These are phyloP conservation scores for Menidia menidia DNA, from an alignment of 2,797 vertebrate genomes.

Conservation along the genomic window DNA sequence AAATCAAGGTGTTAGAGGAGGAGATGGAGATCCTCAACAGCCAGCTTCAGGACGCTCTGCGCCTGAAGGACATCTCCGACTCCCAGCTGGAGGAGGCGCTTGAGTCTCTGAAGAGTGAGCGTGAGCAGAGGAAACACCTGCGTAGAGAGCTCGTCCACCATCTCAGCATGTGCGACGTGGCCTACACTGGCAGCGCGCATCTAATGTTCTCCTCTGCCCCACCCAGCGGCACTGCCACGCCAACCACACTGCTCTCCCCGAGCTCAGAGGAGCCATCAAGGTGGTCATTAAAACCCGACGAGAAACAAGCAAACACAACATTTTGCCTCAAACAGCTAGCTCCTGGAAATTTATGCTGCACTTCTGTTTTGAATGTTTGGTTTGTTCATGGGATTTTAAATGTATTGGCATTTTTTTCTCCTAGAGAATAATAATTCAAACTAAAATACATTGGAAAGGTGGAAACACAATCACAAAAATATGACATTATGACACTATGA, in stretches of 20 bases:
- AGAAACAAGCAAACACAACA: too few relatives aligned
- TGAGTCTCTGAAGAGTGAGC: slow-evolving; percentile 92
- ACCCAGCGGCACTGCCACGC: slow-evolving; percentile 84
- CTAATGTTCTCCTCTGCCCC: slow-evolving; percentile 89
- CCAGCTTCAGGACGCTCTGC: slow-evolving; percentile 92
- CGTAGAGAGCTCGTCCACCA: slow-evolving; percentile 94
- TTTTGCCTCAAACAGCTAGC: too few relatives aligned
- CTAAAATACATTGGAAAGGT: too few relatives aligned
- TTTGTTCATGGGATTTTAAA: too few relatives aligned
- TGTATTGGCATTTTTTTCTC: too few relatives aligned
- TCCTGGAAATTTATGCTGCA: too few relatives aligned
- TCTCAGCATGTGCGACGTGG: slow-evolving; percentile 90
- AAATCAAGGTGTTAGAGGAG: slow-evolving; percentile 95
- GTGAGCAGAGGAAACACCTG: slow-evolving; percentile 92
- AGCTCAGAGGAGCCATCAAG: slow-evolving; percentile 70
- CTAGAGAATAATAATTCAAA: too few relatives aligned
- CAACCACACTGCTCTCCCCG: slow-evolving; percentile 79
- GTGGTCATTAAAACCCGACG: slow-evolving; percentile 31
- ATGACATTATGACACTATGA: too few relatives aligned
- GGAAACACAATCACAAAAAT: too few relatives aligned
- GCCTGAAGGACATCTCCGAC: slow-evolving; percentile 93
- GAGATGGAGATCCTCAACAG: slow-evolving; percentile 91
- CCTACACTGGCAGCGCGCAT: slow-evolving; percentile 87
- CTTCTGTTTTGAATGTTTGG: too few relatives aligned
- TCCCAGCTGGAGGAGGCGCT: slow-evolving; percentile 93